Percentiles rank a stretch among this genome's conserved stretches.
Conservation (phyloP, 2,888 invertebrate species). For the Atethmia centrago region DNA sequence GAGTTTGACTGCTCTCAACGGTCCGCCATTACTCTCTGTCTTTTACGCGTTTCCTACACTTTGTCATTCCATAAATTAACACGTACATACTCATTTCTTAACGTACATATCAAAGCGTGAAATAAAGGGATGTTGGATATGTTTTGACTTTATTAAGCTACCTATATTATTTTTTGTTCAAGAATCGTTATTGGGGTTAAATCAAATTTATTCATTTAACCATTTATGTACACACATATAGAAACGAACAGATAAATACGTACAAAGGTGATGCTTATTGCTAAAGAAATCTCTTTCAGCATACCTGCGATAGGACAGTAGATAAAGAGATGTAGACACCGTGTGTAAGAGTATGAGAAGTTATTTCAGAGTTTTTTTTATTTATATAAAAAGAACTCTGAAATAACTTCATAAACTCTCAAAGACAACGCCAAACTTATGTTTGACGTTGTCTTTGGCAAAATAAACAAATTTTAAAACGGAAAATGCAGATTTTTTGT, state of each 20-base stretch:
- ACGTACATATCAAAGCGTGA: constrained; percentile 62
- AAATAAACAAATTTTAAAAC: neutral
- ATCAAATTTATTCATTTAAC: too few species aligned
- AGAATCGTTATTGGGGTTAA: neutral
- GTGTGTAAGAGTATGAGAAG: too few species aligned
- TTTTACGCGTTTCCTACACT: constrained; percentile 58
- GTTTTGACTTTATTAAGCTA: constrained; percentile 29
- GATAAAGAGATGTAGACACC: too few species aligned
- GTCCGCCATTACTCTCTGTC: constrained; percentile 64
- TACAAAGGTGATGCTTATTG: too few species aligned
- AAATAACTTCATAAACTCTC: too few species aligned
- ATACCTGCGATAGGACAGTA: too few species aligned
- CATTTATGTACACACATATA: too few species aligned
- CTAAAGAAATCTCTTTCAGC: too few species aligned
- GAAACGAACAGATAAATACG: too few species aligned
- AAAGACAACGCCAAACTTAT: too few species aligned
- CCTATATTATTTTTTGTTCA: neutral
- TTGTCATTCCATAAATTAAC: constrained; percentile 66
- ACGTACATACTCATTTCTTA: constrained; percentile 62
- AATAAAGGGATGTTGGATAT: constrained; percentile 46
- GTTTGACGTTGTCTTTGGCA: neutral
- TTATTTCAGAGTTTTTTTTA: too few species aligned
- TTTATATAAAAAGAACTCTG: too few species aligned
- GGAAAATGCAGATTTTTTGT: neutral
- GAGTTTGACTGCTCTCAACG: constrained; percentile 46